Conservation (phyloP, 2,113 vertebrate species). For the Diadophis punctatus region DNA sequence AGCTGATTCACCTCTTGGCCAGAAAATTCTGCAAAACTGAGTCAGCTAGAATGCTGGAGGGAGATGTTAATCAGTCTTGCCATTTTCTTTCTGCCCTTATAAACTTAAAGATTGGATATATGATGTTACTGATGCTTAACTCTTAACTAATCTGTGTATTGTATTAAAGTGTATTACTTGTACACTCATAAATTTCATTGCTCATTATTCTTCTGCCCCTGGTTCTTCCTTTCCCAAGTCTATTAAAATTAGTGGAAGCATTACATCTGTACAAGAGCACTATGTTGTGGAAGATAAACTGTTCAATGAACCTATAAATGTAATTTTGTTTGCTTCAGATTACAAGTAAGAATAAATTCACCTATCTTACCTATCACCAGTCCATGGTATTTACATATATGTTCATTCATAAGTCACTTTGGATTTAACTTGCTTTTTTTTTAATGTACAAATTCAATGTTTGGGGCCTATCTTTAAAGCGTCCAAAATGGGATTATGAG, state of each 20-base stretch:
- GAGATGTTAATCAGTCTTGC: neutral
- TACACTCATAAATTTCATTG: neutral
- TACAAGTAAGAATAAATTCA: neutral
- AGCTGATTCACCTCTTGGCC: slow-evolving; percentile 8
- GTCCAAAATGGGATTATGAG: neutral
- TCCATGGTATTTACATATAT: neutral
- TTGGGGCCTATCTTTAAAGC: neutral
- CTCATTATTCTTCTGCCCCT: neutral
- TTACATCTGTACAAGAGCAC: neutral
- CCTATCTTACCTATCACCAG: neutral
- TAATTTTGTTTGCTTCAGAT: neutral
- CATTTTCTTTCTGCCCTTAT: neutral
- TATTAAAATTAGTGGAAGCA: neutral
- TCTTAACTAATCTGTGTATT: neutral
- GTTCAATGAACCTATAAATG: neutral
- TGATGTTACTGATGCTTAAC: neutral
- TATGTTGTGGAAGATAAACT: neutral
- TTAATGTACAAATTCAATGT: neutral
- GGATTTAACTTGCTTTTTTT: neutral
- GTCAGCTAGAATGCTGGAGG: slow-evolving; percentile 10
- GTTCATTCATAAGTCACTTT: neutral
- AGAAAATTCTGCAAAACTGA: slow-evolving; percentile 7
- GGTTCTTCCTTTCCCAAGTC: neutral
- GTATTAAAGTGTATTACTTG: neutral
- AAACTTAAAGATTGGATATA: neutral